Base-by-base conservation (phyloP, 2,797 vertebrate genomes). In the Sebastes aleutianus region DNA sequence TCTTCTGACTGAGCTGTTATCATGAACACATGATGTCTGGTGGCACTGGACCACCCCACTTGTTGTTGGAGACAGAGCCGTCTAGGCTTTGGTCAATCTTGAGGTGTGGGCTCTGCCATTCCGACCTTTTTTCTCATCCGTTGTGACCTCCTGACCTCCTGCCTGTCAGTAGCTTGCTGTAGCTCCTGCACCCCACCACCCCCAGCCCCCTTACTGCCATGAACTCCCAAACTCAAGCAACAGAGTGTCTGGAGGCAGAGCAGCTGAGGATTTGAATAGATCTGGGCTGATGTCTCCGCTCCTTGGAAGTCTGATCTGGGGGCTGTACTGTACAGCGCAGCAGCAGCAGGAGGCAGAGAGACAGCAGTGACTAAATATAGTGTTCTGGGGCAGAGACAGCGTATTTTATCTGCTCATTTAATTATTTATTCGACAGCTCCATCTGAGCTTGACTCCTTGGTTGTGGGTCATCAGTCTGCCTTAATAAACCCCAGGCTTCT, bases 251-350 rank as follows among this genome's bases (percentile, higher is more conserved):
- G 79, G 26, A 61, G 4, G 74, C 78, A n/a, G 69, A 92, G 91
- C 92, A 93, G 92, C 92, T 91, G 90, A 91, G 78, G 76, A 85
- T 88, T 73, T 85, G 84, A 89, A 86, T 78, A 89, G 88, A 91
- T 89, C 83, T 66, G 74, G 76, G 22, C 70, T 76, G 83, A 92
- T 79, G 88, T 88, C 82, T 86, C 61, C 20, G 1, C 71, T 86
- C 31, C 43, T 79, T 43, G 18, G 29, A 67, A 65, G 79, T 81
- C 71, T 74, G 82, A 80, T 81, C 84, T 67, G 27, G 67, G 43
- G 82, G 65, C 43, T 74, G 14, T n/a, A 71, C 66, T 79, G 82
- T 76, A 43, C 71, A 70, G 50, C 14, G 8, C 34, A 69, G 80
- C 70, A 69, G 80, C 68, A 85, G 84, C 79, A 84, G 76, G 71